phyloP scores from a whole-genome alignment of 2,797 vertebrate genomes.

The Astyanax mexicanus region DNA sequence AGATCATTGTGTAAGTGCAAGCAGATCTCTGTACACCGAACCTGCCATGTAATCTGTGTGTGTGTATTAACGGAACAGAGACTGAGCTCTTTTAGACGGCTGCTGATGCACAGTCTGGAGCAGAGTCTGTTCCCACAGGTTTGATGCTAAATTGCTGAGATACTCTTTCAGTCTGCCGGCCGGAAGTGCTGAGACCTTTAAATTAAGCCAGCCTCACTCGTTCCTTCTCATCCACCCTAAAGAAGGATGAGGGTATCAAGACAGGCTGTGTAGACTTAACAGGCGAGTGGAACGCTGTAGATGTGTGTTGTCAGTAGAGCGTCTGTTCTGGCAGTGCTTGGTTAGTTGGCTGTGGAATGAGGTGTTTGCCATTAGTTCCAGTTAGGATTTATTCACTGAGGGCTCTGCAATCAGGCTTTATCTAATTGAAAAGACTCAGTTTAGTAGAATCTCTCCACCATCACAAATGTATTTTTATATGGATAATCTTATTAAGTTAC shows the following conservation, averaged over 20 bases:
- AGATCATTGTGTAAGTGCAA: conserved; percentile 45
- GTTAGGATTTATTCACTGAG: conserved; percentile 8
- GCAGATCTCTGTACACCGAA: conserved; percentile 36
- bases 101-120: conserved; percentile 32
- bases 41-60: conserved; percentile 29
- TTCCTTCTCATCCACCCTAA: conserved; percentile 9
- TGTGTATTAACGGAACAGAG: background rate
- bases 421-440: background rate
- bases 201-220: background rate
- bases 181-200: conserved; percentile 39
- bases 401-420: background rate
- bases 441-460: background rate
- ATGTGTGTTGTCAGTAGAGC: background rate
- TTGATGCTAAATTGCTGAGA: conserved; percentile 51
- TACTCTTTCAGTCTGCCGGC: conserved; percentile 8
- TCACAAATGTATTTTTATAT: background rate
- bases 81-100: conserved; percentile 20
- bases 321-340: background rate
- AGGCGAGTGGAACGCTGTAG: background rate
- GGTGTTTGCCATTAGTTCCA: background rate
- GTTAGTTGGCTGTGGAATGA: background rate
- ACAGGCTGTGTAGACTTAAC: background rate
- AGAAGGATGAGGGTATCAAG: conserved; percentile 7
- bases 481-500: background rate
- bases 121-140: conserved; percentile 17